These are phyloP conservation scores for Australoheros scitulus DNA, from an alignment of 2,113 vertebrate species.

Conservation along the genomic window DNA sequence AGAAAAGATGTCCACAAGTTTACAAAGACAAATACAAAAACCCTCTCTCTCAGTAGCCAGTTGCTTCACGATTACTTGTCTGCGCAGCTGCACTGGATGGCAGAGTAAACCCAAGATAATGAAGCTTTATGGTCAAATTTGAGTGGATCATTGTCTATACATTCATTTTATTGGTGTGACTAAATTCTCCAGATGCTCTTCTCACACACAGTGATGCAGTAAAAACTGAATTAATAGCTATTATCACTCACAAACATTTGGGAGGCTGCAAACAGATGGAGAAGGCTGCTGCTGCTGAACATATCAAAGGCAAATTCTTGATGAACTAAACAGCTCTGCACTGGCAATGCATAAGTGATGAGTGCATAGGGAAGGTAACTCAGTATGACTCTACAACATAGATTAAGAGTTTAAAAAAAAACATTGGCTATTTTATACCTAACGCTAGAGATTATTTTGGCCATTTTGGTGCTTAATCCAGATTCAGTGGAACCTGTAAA, in stretches of 20 bases:
- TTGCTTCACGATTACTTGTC: slow-evolving; percentile 45
- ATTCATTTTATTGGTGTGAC: slow-evolving; percentile 66
- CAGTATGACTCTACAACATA: background rate
- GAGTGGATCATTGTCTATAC: slow-evolving; percentile 65
- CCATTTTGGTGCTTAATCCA: background rate
- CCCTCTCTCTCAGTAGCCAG: slow-evolving; percentile 24
- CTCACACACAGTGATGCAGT: slow-evolving; percentile 58
- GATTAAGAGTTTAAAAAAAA: background rate
- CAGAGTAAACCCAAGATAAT: slow-evolving; percentile 48
- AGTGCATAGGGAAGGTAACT: background rate
- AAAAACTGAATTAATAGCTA: slow-evolving; percentile 68
- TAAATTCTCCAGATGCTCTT: slow-evolving; percentile 69
- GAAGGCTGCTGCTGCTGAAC: slow-evolving; percentile 44
- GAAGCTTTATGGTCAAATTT: slow-evolving; percentile 65
- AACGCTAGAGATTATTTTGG: background rate
- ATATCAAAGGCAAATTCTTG: slow-evolving; percentile 37
- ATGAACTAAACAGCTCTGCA: background rate
- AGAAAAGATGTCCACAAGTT: background rate
- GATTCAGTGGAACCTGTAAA: background rate
- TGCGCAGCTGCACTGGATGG: slow-evolving; percentile 39
- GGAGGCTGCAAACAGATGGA: slow-evolving; percentile 63
- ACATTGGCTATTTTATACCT: background rate
- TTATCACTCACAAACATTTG: slow-evolving; percentile 72
- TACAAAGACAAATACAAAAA: slow-evolving; percentile 3
- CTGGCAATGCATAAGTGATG: background rate